Percentiles rank a stretch among this genome's conserved stretches.
phyloP scores from a whole-genome alignment of 2,113 vertebrate genomes.

The Sakesphorus luctuosus region DNA sequence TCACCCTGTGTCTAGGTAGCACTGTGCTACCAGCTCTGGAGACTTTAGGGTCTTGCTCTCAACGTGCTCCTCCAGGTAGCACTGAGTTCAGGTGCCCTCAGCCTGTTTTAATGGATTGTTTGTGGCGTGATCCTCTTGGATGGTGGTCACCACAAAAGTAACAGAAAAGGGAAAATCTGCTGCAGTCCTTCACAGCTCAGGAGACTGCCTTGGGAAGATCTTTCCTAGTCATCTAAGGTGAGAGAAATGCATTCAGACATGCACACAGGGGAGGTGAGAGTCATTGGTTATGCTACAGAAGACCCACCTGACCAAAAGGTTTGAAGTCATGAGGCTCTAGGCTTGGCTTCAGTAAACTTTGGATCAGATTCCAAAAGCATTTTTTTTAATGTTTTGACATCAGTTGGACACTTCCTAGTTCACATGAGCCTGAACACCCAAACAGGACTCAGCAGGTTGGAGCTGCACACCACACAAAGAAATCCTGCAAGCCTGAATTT shows the following conservation, averaged over 20 bases:
- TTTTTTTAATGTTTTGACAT: not conserved
- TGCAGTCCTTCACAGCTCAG: not conserved
- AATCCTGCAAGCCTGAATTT: conserved; percentile 20
- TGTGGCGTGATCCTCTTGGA: not conserved
- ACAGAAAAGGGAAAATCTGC: not conserved
- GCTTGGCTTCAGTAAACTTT: not conserved
- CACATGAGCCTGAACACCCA: not conserved
- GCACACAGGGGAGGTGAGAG: rapidly evolving
- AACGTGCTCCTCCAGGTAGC: not conserved
- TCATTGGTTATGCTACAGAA: not conserved
- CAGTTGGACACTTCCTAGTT: conserved; percentile 26
- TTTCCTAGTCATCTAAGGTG: not conserved
- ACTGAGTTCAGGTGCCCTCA: not conserved
- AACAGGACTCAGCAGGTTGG: conserved; percentile 4
- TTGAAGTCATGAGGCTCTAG: not conserved
- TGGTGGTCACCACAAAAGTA: not conserved
- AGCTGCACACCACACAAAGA: not conserved
- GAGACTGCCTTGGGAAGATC: not conserved
- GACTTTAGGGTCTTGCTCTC: not conserved
- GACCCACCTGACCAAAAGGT: not conserved
- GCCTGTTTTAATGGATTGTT: not conserved
- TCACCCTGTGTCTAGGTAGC: not conserved
- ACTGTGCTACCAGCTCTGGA: not conserved
- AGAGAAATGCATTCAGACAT: not conserved
- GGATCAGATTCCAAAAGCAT: not conserved